Conservation (phyloP, 2,797 vertebrate genomes). For the Crypturellus tataupa region DNA sequence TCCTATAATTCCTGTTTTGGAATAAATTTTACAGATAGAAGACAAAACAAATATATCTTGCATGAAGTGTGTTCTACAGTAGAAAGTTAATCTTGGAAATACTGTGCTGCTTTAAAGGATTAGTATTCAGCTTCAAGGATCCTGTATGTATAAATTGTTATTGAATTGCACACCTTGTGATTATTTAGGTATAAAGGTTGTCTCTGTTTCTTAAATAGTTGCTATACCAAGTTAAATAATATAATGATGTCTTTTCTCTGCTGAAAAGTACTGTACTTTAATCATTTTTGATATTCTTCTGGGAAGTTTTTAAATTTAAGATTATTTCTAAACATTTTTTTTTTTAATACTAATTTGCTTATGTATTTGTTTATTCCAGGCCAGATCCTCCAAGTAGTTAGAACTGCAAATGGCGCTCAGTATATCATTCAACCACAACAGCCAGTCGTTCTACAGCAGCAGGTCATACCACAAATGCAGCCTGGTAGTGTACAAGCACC, state of each 20-base stretch:
- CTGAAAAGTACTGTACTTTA: not conserved
- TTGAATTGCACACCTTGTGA: not conserved
- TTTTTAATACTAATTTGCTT: not conserved
- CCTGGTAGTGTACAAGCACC: constrained; percentile 94
- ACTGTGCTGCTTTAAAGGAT: not conserved
- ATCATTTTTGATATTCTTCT: not conserved
- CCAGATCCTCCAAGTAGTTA: constrained; percentile 95
- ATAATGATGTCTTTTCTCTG: not conserved
- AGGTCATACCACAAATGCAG: constrained; percentile 93
- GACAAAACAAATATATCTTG: not conserved
- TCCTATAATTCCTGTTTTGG: not conserved
- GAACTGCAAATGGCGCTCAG: constrained; percentile 93
- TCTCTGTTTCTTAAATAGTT: not conserved
- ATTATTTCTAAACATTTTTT: not conserved
- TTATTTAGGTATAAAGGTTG: not conserved
- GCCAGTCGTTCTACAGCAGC: constrained; percentile 93
- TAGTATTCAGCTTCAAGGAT: not conserved
- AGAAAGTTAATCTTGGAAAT: not conserved
- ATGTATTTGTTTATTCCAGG: constrained; percentile 78
- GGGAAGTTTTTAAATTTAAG: not conserved
- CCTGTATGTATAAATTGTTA: not conserved
- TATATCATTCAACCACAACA: constrained; percentile 97
- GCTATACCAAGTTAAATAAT: not conserved
- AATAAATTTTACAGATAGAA: no score
- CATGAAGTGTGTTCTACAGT: rapidly evolving